Conservation (phyloP, 2,888 invertebrate genomes). For the Disparrhopalites patrizii region DNA sequence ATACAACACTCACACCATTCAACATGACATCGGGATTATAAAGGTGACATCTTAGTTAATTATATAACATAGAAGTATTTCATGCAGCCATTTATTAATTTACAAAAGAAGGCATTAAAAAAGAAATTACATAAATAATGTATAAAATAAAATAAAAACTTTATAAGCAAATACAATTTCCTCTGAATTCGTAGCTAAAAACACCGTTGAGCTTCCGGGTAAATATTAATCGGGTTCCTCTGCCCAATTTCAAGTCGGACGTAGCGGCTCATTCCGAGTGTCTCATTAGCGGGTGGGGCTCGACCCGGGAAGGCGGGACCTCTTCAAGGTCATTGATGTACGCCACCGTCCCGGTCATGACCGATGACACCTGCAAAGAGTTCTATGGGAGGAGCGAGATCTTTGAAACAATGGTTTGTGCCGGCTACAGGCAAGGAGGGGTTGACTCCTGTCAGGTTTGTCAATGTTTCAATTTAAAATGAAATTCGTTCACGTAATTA, state of each 20-base stretch:
- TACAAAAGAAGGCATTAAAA: not conserved
- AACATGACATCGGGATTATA: conserved; percentile 43
- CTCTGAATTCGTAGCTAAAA: conserved; percentile 39
- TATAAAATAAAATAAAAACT: not conserved
- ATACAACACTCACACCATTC: conserved; percentile 40
- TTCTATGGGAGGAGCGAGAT: conserved; percentile 46
- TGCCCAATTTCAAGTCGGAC: conserved; percentile 38
- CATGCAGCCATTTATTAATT: no score
- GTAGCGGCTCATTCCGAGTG: conserved; percentile 11
- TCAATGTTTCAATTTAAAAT: not conserved
- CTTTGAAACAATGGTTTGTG: conserved; percentile 44
- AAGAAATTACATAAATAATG: not conserved
- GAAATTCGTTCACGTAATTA: no score
- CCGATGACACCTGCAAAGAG: conserved; percentile 39
- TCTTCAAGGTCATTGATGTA: conserved; percentile 42
- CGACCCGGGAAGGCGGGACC: conserved; percentile 42
- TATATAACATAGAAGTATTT: not conserved
- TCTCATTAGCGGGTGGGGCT: conserved; percentile 45
- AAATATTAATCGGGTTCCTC: conserved; percentile 37
- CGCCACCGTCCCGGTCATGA: conserved; percentile 43
- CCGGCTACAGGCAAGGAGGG: conserved; percentile 40
- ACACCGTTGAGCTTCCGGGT: conserved; percentile 33
- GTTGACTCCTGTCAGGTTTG: conserved; percentile 45
- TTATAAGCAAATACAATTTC: no score
- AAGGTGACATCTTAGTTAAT: conserved; percentile 23